These are phyloP conservation scores for Akabosia matsudoensis DNA, from an alignment of 1,140 invertebrate genomes.

Conservation along the genomic window DNA sequence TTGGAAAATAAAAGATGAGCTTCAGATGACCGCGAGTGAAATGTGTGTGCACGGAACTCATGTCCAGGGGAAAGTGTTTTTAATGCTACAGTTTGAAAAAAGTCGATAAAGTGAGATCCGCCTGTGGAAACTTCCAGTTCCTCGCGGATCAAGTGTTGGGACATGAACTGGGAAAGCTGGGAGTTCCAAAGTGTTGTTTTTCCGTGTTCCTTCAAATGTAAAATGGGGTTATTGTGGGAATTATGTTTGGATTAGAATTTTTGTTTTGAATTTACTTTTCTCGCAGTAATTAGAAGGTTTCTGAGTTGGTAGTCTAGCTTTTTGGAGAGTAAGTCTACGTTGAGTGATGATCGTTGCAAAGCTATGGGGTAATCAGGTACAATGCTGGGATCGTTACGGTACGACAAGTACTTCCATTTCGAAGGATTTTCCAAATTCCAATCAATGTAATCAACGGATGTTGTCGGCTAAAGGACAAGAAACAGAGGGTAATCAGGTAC, in stretches of 20 bases:
- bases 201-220: not conserved
- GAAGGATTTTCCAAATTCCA: slow-evolving; percentile 52
- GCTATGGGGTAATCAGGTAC: not conserved
- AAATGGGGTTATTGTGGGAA: too few relatives aligned
- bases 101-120: slow-evolving; percentile 49
- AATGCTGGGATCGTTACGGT: not conserved
- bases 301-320: not conserved
- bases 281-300: slow-evolving; percentile 36
- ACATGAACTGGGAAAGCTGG: slow-evolving; percentile 52
- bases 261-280: slow-evolving; percentile 49
- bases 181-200: slow-evolving; percentile 53
- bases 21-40: slow-evolving; percentile 53
- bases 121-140: slow-evolving; percentile 52
- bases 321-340: not conserved
- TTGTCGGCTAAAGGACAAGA: slow-evolving; percentile 49
- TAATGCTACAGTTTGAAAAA: slow-evolving; percentile 53
- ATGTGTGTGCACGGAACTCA: slow-evolving; percentile 55
- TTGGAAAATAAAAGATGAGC: slow-evolving; percentile 51
- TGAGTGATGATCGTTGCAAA: not conserved
- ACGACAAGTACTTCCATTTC: slow-evolving; percentile 54
- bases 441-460: slow-evolving; percentile 50
- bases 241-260: too few relatives aligned
- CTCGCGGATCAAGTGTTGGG: slow-evolving; percentile 53
- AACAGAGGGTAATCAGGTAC: not conserved
- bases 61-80: slow-evolving; percentile 53